phyloP scores from a whole-genome alignment of 1,140 invertebrate species.

The Drosophila insularis region DNA sequence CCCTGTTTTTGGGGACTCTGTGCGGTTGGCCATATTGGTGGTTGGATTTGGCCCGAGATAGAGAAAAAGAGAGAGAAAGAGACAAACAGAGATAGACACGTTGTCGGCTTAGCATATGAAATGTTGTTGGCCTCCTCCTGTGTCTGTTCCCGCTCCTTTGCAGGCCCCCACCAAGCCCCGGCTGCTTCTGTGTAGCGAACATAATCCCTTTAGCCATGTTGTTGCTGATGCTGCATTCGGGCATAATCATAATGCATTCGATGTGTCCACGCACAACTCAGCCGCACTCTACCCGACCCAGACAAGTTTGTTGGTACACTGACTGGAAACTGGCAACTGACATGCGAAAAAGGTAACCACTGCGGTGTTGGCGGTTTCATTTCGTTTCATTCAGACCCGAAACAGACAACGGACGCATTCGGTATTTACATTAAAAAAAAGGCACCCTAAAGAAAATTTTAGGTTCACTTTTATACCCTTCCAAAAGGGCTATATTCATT shows the following conservation, averaged over 20 bases:
- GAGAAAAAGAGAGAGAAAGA: neutral
- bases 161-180: neutral
- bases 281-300: neutral
- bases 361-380: conserved; percentile 61
- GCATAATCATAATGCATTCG: conserved; percentile 72
- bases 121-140: conserved; percentile 38
- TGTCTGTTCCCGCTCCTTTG: neutral
- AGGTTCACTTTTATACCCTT: neutral
- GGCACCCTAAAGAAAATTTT: neutral
- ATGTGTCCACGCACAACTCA: conserved; percentile 6
- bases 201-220: conserved; percentile 21
- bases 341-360: conserved; percentile 48
- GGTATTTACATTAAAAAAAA: neutral
- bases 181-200: neutral
- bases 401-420: conserved; percentile 4
- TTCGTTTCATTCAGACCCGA: conserved; percentile 41
- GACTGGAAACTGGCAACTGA: conserved; percentile 33
- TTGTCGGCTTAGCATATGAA: conserved; percentile 68
- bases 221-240: conserved; percentile 34
- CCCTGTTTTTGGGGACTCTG: conserved; percentile 19
- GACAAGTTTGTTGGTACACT: neutral
- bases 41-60: conserved; percentile 41
- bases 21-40: conserved; percentile 53
- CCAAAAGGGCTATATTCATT: no score
- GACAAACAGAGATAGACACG: neutral